A percentile compares a stretch with the other conserved stretches of the same genome.
Evolutionary conservation across 2,113 vertebrate genomes (phyloP).

Genomic region (Mastomys coucha): DNA sequence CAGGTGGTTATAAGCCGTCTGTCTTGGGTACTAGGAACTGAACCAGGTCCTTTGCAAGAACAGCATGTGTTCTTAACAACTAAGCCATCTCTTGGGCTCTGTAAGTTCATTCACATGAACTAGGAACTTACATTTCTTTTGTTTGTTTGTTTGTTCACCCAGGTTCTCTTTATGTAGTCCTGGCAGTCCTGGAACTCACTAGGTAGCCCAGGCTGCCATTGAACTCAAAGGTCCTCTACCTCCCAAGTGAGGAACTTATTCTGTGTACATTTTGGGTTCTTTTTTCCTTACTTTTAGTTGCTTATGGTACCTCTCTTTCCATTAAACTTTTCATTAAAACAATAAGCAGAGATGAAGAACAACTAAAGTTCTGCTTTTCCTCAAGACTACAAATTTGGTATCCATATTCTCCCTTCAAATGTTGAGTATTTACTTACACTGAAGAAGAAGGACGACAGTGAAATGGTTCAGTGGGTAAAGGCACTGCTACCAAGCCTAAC

Average conservation of each 20-base stretch:
- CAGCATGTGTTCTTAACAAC: background rate
- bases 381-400: constrained; percentile 34
- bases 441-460: background rate
- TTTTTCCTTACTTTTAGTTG: background rate
- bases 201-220: background rate
- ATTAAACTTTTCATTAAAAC: constrained; percentile 30
- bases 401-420: background rate
- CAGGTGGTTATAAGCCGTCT: background rate
- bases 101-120: constrained; percentile 14
- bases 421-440: constrained; percentile 17
- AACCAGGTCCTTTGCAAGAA: background rate
- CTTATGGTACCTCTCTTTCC: constrained; percentile 20
- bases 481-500: background rate
- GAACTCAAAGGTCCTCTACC: background rate
- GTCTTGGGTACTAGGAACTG: background rate
- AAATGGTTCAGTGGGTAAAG: background rate
- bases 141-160: background rate
- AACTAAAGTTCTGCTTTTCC: constrained; percentile 6
- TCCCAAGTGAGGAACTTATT: background rate
- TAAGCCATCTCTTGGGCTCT: background rate
- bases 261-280: background rate
- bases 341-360: background rate
- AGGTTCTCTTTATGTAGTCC: background rate
- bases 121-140: no score
- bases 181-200: background rate